These are phyloP conservation scores for Bucco capensis DNA, from an alignment of 2,113 vertebrate species.

Conservation along the genomic window DNA sequence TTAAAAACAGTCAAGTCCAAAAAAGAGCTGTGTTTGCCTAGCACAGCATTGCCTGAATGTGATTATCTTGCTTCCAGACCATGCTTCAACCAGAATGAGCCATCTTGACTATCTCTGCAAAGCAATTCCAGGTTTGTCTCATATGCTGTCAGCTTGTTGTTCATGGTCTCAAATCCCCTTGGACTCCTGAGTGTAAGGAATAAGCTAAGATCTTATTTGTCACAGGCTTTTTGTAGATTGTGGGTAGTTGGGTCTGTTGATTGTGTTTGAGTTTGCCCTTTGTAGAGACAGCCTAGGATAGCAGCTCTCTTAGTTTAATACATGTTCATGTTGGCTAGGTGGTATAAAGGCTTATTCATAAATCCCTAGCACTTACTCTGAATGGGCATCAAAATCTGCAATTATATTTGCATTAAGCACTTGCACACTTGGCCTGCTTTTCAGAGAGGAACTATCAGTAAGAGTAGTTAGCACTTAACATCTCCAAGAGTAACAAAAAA, in stretches of 20 bases:
- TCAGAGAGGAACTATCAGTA: not conserved
- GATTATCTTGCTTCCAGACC: not conserved
- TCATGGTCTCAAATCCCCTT: not conserved
- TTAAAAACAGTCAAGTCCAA: not conserved
- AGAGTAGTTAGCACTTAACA: not conserved
- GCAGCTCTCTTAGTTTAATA: accelerated
- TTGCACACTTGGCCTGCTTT: not conserved
- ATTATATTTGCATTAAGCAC: not conserved
- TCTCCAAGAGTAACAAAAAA: not conserved
- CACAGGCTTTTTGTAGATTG: not conserved
- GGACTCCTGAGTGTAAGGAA: not conserved
- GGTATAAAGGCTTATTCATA: not conserved
- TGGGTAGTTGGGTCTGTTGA: not conserved
- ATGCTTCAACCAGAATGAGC: not conserved
- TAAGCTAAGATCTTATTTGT: not conserved
- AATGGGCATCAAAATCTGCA: not conserved
- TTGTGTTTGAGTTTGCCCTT: not conserved
- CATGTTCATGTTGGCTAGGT: not conserved
- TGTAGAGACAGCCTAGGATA: not conserved
- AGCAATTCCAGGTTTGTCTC: not conserved
- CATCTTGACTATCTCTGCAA: not conserved
- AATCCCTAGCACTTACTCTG: not conserved
- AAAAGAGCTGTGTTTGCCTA: not conserved
- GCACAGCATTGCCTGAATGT: not conserved
- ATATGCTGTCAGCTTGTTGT: not conserved